phyloP scores from a whole-genome alignment of 2,113 vertebrate species.

The Gobiocypris rarus region DNA sequence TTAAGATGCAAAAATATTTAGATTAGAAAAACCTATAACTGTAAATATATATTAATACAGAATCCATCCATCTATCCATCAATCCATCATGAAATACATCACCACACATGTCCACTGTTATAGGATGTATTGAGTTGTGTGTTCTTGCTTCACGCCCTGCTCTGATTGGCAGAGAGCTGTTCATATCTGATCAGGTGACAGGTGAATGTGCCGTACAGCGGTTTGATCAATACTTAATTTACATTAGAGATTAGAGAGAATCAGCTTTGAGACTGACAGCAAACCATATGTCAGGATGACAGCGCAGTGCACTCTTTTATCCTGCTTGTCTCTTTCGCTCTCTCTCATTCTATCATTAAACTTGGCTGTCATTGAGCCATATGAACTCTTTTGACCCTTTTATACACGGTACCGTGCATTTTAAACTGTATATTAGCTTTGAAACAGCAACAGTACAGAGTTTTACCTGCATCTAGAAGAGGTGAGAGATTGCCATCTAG shows the following conservation, averaged over 20 bases:
- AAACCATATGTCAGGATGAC: conserved; percentile 31
- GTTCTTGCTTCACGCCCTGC: not conserved
- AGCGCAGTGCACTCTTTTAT: not conserved
- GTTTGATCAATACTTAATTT: conserved; percentile 37
- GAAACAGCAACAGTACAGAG: not conserved
- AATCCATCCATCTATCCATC: too few species aligned
- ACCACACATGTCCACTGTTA: not conserved
- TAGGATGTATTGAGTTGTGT: not conserved
- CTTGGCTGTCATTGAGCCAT: conserved; percentile 1
- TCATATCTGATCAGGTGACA: conserved; percentile 10
- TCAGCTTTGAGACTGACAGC: conserved; percentile 13
- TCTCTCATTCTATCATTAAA: conserved; percentile 24
- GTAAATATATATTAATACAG: too few species aligned
- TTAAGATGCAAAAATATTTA: too few species aligned
- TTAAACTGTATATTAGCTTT: not conserved
- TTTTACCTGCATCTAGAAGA: not conserved
- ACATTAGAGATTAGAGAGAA: conserved; percentile 25
- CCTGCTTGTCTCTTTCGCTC: not conserved
- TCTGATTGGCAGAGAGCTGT: conserved; percentile 22
- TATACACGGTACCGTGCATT: not conserved
- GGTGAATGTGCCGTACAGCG: conserved; percentile 1
- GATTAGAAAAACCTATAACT: too few species aligned
- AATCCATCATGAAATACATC: too few species aligned
- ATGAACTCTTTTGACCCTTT: conserved; percentile 37
- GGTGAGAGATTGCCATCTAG: conserved; percentile 41